These are phyloP conservation scores for Isaurus tuberculatus DNA, from an alignment of 92 coral and sea anemone genomes.

Conservation along the genomic window DNA sequence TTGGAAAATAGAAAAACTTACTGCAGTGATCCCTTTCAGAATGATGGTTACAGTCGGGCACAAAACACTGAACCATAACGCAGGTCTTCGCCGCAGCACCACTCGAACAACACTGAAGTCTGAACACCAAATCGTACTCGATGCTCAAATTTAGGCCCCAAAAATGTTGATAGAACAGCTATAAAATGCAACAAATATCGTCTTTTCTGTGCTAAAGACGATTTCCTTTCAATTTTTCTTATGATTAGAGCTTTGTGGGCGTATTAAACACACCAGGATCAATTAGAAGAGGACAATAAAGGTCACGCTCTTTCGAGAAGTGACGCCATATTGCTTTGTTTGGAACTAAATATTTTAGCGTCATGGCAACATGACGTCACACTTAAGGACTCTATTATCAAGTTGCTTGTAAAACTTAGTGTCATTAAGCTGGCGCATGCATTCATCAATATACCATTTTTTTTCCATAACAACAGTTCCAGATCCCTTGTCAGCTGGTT, in stretches of 20 bases:
- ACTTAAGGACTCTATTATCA: constrained; percentile 8
- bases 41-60: constrained; percentile 37
- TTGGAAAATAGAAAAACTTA: constrained; percentile 45
- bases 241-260: constrained; percentile 28
- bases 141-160: constrained; percentile 16
- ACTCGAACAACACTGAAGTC: neutral
- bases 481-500: too few species aligned
- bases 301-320: constrained; percentile 21
- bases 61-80: constrained; percentile 48
- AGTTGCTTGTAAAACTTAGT: too few species aligned
- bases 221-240: neutral
- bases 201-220: neutral
- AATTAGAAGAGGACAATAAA: constrained; percentile 22
- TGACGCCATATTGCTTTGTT: neutral
- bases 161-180: neutral
- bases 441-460: too few species aligned
- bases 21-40: constrained; percentile 33
- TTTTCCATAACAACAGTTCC: too few species aligned
- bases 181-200: neutral
- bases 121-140: constrained; percentile 9
- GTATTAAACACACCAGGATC: constrained; percentile 27
- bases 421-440: too few species aligned
- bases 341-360: neutral
- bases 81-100: neutral
- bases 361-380: too few species aligned